phyloP scores from a whole-genome alignment of 2,113 vertebrate genomes.

The Pangasianodon hypophthalmus region DNA sequence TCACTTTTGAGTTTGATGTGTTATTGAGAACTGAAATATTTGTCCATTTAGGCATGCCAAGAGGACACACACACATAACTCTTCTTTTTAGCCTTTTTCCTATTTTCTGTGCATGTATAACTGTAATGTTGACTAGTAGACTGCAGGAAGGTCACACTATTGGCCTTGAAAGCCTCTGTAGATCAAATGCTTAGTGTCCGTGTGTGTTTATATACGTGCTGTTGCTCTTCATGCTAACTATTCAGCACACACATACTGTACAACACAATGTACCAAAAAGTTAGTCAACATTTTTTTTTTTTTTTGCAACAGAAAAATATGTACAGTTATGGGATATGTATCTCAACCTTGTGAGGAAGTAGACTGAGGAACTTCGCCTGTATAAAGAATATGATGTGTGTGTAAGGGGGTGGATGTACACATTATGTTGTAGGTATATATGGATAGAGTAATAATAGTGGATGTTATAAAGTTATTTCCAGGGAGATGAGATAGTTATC shows the following conservation, averaged over 20 bases:
- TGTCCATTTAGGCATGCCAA: slow-evolving; percentile 41
- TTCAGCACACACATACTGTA: neutral
- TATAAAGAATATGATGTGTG: neutral
- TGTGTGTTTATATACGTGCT: neutral
- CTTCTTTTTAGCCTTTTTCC: neutral
- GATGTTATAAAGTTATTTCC: neutral
- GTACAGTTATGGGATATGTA: neutral
- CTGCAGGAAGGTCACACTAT: neutral
- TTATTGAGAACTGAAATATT: slow-evolving; percentile 58
- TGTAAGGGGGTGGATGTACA: neutral
- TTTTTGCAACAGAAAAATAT: neutral
- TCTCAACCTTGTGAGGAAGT: neutral
- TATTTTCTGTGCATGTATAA: neutral
- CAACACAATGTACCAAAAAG: neutral
- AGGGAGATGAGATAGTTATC: neutral
- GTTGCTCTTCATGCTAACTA: neutral
- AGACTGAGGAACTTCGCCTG: neutral
- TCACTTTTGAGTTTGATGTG: slow-evolving; percentile 55
- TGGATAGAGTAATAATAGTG: neutral
- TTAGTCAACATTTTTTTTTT: neutral
- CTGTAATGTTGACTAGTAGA: neutral
- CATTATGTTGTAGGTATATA: no score
- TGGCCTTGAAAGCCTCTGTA: neutral
- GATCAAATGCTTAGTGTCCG: neutral
- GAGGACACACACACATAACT: neutral